Conservation (phyloP, 2,888 invertebrate species). For the Brachycybe producta region DNA sequence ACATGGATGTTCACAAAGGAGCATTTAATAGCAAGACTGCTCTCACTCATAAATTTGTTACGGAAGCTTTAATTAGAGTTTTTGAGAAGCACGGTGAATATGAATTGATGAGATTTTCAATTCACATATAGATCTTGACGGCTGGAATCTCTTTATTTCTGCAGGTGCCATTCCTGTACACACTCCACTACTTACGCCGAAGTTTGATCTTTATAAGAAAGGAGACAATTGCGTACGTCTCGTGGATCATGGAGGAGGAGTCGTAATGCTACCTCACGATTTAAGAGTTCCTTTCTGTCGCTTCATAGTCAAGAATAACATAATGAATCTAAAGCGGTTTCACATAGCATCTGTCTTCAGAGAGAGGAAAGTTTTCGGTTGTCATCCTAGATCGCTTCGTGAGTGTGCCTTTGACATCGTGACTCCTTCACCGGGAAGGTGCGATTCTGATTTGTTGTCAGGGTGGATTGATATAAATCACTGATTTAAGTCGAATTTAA, state of each 20-base stretch:
- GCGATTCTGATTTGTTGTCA: slow-evolving; percentile 13
- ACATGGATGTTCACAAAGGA: slow-evolving; percentile 44
- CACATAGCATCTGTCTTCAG: slow-evolving; percentile 75
- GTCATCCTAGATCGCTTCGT: slow-evolving; percentile 75
- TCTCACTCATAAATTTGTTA: slow-evolving; percentile 36
- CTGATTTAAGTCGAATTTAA: too few relatives aligned
- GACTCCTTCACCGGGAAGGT: slow-evolving; percentile 44
- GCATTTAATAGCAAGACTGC: slow-evolving; percentile 34
- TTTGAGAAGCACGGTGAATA: slow-evolving; percentile 28
- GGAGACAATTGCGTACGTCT: slow-evolving; percentile 54
- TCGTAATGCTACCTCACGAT: slow-evolving; percentile 75
- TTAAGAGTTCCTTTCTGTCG: slow-evolving; percentile 66
- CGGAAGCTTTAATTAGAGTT: slow-evolving; percentile 28
- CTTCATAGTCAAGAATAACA: slow-evolving; percentile 62
- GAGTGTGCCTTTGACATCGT: slow-evolving; percentile 92
- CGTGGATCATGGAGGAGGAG: slow-evolving; percentile 74
- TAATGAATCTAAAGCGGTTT: slow-evolving; percentile 67
- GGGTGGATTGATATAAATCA: too few relatives aligned
- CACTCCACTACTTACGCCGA: slow-evolving; percentile 69
- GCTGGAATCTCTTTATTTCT: slow-evolving; percentile 2
- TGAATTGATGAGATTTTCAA: not conserved
- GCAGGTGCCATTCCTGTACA: slow-evolving; percentile 59
- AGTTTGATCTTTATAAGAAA: slow-evolving; percentile 43
- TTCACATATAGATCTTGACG: not conserved
- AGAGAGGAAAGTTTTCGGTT: slow-evolving; percentile 53